Conservation (phyloP, 2,797 vertebrate genomes). For the Limnodromus scolopaceus region DNA sequence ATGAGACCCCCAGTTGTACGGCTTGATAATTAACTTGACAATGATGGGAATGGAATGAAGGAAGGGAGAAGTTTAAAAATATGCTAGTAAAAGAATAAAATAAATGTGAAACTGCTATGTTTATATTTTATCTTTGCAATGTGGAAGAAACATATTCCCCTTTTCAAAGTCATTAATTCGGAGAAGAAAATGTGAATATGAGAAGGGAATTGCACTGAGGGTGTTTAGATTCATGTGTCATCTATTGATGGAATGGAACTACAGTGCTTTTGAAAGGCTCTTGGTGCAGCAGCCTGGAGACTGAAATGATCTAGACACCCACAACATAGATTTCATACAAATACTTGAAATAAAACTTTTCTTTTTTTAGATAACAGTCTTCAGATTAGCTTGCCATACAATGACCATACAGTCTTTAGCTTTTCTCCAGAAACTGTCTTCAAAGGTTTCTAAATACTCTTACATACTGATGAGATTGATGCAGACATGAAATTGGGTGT, state of each 20-base stretch:
- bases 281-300: background rate
- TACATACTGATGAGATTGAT: background rate
- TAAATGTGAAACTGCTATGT: background rate
- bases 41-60: background rate
- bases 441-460: background rate
- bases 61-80: background rate
- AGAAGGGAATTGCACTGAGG: background rate
- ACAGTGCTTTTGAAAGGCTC: background rate
- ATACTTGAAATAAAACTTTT: background rate
- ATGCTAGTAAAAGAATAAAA: background rate
- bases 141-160: background rate
- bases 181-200: background rate
- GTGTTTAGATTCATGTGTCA: background rate
- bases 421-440: background rate
- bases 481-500: background rate
- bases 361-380: background rate
- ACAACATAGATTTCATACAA: background rate
- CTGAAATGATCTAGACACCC: background rate
- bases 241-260: background rate
- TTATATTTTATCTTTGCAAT: background rate
- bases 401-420: background rate
- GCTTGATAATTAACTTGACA: background rate
- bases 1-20: background rate
- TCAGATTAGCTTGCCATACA: background rate
- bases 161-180: background rate